phyloP scores from a whole-genome alignment of 2,797 vertebrate genomes.

The Alfaro cultratus region DNA sequence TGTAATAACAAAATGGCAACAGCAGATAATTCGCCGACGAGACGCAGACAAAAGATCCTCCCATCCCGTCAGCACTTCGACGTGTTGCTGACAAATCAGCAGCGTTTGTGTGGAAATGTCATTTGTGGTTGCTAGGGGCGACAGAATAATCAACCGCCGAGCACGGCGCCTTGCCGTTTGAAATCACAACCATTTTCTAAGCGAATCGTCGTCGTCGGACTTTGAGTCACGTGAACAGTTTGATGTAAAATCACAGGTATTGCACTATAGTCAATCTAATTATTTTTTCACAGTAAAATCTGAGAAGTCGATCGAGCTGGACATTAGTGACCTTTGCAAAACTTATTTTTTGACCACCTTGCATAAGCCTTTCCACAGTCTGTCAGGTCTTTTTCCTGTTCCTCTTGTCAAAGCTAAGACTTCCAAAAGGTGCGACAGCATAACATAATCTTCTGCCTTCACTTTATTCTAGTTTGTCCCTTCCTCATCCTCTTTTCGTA shows the following conservation, averaged over 20 bases:
- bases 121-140: background rate
- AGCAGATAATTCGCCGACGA: background rate
- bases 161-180: background rate
- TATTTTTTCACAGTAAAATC: background rate
- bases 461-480: conserved; percentile 6
- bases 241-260: background rate
- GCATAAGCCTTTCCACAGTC: background rate
- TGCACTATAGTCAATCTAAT: background rate
- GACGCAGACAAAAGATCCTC: background rate
- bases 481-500: background rate
- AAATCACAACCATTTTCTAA: background rate
- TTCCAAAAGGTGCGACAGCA: conserved; percentile 27
- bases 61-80: background rate
- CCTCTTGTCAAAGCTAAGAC: conserved; percentile 28
- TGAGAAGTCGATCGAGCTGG: background rate
- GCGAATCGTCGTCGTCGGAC: background rate
- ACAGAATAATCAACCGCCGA: background rate
- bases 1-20: background rate
- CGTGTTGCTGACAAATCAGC: background rate
- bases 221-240: background rate
- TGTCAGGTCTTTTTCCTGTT: conserved; percentile 22
- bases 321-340: background rate
- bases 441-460: conserved; percentile 9
- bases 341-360: background rate
- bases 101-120: background rate